A percentile compares a stretch with the other conserved stretches of the same genome.
Evolutionary conservation across 2,113 vertebrate genomes (phyloP).

Genomic region (Trematocara nigrifrons): DNA sequence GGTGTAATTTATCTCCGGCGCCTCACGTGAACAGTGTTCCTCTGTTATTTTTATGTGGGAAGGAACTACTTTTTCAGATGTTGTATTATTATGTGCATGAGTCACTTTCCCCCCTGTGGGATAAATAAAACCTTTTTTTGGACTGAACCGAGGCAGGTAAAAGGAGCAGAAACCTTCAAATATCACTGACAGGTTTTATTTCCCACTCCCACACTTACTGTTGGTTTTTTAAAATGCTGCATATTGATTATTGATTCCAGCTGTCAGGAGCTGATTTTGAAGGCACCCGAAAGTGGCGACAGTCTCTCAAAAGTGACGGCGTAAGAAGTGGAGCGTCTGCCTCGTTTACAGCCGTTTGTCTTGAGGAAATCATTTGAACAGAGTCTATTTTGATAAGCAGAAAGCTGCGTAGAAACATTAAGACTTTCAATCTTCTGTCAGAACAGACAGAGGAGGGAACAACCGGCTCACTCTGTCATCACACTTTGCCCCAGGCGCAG

Average conservation of each 20-base stretch:
- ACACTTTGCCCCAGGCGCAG: slow-evolving; percentile 36
- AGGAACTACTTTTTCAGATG: not conserved
- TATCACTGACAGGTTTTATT: not conserved
- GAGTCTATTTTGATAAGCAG: slow-evolving; percentile 29
- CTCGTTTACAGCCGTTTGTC: not conserved
- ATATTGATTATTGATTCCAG: slow-evolving; percentile 44
- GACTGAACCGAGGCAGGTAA: not conserved
- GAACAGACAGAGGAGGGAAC: slow-evolving; percentile 24
- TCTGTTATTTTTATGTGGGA: not conserved
- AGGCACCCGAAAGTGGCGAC: not conserved
- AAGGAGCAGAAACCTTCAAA: not conserved
- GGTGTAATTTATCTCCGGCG: not conserved
- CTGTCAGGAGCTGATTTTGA: slow-evolving; percentile 28
- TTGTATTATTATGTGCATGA: not conserved
- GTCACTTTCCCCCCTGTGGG: not conserved
- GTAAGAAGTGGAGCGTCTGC: not conserved
- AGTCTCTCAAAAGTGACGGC: not conserved
- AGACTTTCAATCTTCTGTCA: slow-evolving; percentile 47
- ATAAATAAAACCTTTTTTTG: not conserved
- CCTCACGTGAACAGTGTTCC: not conserved
- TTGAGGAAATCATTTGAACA: slow-evolving; percentile 16
- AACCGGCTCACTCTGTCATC: slow-evolving; percentile 21
- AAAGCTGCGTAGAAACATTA: not conserved
- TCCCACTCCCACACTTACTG: not conserved
- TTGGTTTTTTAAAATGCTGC: not conserved